Evolutionary conservation across 35 echinoderm and acorn worm genomes (phyloP).

Genomic region (Patiria miniata): DNA sequence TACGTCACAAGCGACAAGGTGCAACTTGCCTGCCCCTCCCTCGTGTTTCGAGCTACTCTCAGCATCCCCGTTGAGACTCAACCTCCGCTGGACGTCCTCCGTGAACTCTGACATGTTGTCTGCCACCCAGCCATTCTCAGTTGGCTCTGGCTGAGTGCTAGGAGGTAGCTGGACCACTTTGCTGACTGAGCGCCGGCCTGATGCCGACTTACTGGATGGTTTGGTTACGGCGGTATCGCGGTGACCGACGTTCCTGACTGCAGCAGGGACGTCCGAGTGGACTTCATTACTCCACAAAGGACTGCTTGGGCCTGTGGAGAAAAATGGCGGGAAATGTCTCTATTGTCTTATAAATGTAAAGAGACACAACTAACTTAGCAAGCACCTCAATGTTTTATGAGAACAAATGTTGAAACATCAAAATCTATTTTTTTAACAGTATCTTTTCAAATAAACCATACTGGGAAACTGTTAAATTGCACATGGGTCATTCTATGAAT

Average conservation of each 20-base stretch:
- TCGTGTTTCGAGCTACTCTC: background rate
- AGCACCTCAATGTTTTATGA: too few species aligned
- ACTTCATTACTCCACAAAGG: slow-evolving; percentile 12
- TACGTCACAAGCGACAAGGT: too few species aligned
- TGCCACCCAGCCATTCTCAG: background rate
- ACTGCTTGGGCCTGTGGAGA: background rate
- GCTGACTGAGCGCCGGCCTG: background rate
- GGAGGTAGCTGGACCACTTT: background rate
- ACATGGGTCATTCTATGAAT: too few species aligned
- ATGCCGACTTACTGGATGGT: slow-evolving; percentile 23
- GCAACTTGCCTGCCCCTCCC: background rate
- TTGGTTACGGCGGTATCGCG: background rate
- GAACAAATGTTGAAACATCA: too few species aligned
- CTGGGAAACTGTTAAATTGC: too few species aligned
- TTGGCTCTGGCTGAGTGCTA: background rate
- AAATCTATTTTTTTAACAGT: too few species aligned
- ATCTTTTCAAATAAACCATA: too few species aligned
- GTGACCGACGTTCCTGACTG: background rate
- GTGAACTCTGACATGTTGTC: slow-evolving; percentile 8
- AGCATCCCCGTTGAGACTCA: background rate
- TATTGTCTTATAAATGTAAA: too few species aligned
- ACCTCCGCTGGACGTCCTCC: background rate
- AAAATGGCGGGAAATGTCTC: background rate
- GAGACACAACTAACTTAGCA: too few species aligned
- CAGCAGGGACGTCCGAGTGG: slow-evolving; percentile 9